Conservation (phyloP, 2,888 invertebrate species). For the Orthosia gothica region DNA sequence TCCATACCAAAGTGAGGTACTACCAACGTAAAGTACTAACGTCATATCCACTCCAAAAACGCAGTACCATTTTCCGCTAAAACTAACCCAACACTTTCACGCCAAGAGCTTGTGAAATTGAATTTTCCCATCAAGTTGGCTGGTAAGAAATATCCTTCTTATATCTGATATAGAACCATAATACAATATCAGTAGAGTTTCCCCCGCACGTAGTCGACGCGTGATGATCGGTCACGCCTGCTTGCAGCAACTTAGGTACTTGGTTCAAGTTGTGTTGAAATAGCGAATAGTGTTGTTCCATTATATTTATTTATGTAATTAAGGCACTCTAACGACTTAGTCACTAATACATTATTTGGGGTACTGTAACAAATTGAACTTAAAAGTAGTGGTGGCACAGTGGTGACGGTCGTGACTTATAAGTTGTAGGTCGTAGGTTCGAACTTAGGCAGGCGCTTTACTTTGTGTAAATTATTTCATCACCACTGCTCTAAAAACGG, state of each 20-base stretch:
- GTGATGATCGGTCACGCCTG: conserved; percentile 79
- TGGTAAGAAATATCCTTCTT: conserved; percentile 61
- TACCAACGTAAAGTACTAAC: not conserved
- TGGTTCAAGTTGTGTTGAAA: conserved; percentile 36
- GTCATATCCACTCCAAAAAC: not conserved
- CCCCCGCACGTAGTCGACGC: conserved; percentile 78
- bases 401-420: no score
- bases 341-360: no score
- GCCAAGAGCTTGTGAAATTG: conserved; percentile 38
- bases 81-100: conserved; percentile 19
- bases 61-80: not conserved
- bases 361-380: no score
- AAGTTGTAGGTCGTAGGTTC: no score
- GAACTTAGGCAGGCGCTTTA: no score
- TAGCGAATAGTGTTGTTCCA: conserved; percentile 24
- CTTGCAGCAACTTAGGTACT: conserved; percentile 58
- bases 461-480: no score
- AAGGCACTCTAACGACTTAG: no score
- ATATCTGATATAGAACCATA: conserved; percentile 72
- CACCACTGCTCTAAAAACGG: no score
- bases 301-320: not conserved
- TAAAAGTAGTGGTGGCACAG: no score
- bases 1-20: not conserved
- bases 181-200: conserved; percentile 77
- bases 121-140: conserved; percentile 48